Base-by-base conservation (phyloP, 2,888 invertebrate genomes). In the Amphipyra berbera region DNA sequence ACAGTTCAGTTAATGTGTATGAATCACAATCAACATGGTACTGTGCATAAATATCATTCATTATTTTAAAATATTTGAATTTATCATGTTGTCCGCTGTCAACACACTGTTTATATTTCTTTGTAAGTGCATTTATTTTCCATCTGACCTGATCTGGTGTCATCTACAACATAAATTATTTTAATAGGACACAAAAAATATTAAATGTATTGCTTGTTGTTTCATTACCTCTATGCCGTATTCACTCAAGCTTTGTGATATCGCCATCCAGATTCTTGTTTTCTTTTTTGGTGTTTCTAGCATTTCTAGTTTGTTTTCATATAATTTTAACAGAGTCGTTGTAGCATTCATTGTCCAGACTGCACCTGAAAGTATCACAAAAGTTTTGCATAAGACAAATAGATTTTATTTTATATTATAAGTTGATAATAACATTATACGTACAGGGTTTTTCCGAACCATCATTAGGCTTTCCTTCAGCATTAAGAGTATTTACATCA, bases 121-220 rank as follows among this genome's bases (percentile, higher is more conserved):
- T 88, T 64, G 88, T 87, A 3, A 90, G 76, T 40, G 90, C 88
- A 83, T 90, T 88, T 61, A 89, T 88, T 79, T 90, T 89, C 89
- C 89, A 89, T 54, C 89, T 75, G 0, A 89, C 85, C 79, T 90
- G 89, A 61, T 88, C 86, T 9, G 89, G 82, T 21, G 84, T 81
- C 82, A 89, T 79, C 89, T 90, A 69, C 42, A 82, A 80, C 7
- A 60, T 37, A 14, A 47, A 35, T 42, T 21, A 44, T 50, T 45
- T 44, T 38, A 46, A 6, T 3, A 4, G 37, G 37, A 9, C 37
- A 10, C 9, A 2, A 37, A 37, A 2, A 37, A 1, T 10, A 37
- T 10, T 10, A 1, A 10, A 10, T 10, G 10, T 37, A 10, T 37
- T 37, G 37, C 1, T 37, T 12, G 9, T 37, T 10, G 1, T 37